Conservation (phyloP, 1,140 invertebrate genomes). For the Drosophila sp. region DNA sequence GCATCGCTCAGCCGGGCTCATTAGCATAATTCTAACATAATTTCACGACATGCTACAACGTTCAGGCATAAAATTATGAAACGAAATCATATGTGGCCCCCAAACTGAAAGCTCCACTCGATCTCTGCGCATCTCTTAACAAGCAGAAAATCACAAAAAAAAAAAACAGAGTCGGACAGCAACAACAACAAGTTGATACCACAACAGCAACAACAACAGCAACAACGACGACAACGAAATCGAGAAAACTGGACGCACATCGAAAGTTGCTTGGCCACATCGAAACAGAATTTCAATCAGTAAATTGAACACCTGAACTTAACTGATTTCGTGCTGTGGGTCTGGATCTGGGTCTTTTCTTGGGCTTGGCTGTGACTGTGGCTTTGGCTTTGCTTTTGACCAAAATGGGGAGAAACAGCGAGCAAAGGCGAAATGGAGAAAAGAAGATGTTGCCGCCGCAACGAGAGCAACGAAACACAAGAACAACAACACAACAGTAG, state of each 20-base stretch:
- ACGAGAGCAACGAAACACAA: slow-evolving; percentile 24
- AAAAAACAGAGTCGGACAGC: slow-evolving; percentile 3
- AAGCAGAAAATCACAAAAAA: slow-evolving; percentile 21
- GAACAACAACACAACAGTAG: slow-evolving; percentile 28
- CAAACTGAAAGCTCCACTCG: background rate
- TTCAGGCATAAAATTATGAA: slow-evolving; percentile 73
- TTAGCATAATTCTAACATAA: slow-evolving; percentile 80
- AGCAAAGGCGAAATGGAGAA: slow-evolving; percentile 43
- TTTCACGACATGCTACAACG: slow-evolving; percentile 62
- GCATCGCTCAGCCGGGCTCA: slow-evolving; percentile 59
- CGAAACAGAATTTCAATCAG: slow-evolving; percentile 79
- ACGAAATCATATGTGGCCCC: slow-evolving; percentile 57
- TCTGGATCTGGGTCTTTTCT: slow-evolving; percentile 14
- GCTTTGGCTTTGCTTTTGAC: background rate
- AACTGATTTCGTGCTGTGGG: slow-evolving; percentile 76
- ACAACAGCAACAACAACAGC: background rate
- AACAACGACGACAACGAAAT: slow-evolving; percentile 22
- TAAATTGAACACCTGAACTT: slow-evolving; percentile 82
- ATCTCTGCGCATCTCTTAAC: slow-evolving; percentile 31
- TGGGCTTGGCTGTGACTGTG: background rate
- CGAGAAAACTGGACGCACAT: slow-evolving; percentile 43
- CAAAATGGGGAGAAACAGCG: slow-evolving; percentile 2
- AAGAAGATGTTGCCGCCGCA: slow-evolving; percentile 47
- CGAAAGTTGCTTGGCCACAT: slow-evolving; percentile 76
- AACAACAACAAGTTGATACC: background rate